Base-by-base conservation (phyloP, 2,888 invertebrate genomes). In the Muscina levida region DNA sequence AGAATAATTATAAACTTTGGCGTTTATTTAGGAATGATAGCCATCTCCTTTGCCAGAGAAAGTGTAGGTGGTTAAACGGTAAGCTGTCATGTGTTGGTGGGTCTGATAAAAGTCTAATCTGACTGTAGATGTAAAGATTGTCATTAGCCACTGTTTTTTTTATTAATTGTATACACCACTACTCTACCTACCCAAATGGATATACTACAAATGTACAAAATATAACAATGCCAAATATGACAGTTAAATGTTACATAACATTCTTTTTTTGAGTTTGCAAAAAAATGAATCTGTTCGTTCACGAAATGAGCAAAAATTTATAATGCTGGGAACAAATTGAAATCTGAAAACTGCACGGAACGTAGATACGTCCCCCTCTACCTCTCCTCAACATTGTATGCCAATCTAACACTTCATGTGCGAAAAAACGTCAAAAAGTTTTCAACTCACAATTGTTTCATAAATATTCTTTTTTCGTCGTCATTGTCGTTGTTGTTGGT, bases 371-470 rank as follows among this genome's bases (percentile, higher is more conserved):
- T 56, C 39, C 59, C 59, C 17, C 59, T 68, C 26, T 8, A 56
- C 44, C 44, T 13, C 39, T 53, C 31, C 51, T 24, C 37, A 24
- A 39, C 31, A 77, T 77, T 77, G 67, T 68, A 76, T 80, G 79
- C 80, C 83, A 80, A 78, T 83, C 80, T 77, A 80, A 82, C 83
- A 83, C 82, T 82, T 82, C 82, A 82, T 82, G 79, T 80, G 82
- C 73, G 82, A 83, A 78, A 80, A 78, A 78, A 68, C 75, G 78
- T 79, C 75, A 82, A 82, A 81, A 81, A 81, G 81, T 77, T 77
- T 77, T 39, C 74, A 74, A 77, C 77, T 81, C 74, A 77, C 72
- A 81, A 81, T 75, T 81, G 72, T 81, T 77, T 75, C 17, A 68
- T 46, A 65, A 39, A 74, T 26, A 65, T 24, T 26, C 44, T 62